Evolutionary conservation across 2,797 vertebrate genomes (phyloP), one percentile per base, ranked within the genome.

Genomic region (Mastacembelus armatus): DNA sequence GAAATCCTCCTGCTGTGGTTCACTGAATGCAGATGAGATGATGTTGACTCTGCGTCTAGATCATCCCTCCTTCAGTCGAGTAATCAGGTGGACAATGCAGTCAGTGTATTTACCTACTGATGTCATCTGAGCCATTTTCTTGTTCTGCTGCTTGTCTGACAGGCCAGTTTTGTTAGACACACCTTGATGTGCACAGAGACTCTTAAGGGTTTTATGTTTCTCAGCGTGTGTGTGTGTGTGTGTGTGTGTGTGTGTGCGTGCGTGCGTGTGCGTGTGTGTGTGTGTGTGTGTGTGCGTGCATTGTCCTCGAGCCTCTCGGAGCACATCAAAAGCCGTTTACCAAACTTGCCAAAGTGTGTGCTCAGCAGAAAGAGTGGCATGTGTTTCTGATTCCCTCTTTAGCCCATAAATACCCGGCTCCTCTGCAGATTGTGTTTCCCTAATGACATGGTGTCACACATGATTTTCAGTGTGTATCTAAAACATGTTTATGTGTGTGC

Each of bases 341-440:
- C 68, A 83, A 74, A 78, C 70, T 66, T 8, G 43, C 66, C 49
- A 79, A 73, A 87, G 18, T 66, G 82, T 72, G 32, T 27, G 73
- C 81, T 90, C 85, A 84, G 91, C 87, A 91, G 71, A 85, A 90
- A 77, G 48, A 60, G 45, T 38, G 30, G 40, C 88, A 91, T 87
- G 78, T 90, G 91, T 88, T 91, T 89, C 83, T 83, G 74, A 89
- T 91, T 90, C 78, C 65, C 50, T 80, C 66, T 67, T 80, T 35
- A 70, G 85, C 84, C 81, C 52, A 55, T 91, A 88, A 92, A 88
- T 87, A 76, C 80, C 24, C 50, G 27, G 52, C 54, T 75, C 69
- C 67, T 87, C 57, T 50, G 68, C 58, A 71, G 77, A 84, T 85
- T 86, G 48, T 70, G 67, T 88, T 82, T 85, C 81, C 67, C 66